Evolutionary conservation across 2,113 vertebrate genomes (phyloP).

Genomic region (Orthochromis malagaraziensis): DNA sequence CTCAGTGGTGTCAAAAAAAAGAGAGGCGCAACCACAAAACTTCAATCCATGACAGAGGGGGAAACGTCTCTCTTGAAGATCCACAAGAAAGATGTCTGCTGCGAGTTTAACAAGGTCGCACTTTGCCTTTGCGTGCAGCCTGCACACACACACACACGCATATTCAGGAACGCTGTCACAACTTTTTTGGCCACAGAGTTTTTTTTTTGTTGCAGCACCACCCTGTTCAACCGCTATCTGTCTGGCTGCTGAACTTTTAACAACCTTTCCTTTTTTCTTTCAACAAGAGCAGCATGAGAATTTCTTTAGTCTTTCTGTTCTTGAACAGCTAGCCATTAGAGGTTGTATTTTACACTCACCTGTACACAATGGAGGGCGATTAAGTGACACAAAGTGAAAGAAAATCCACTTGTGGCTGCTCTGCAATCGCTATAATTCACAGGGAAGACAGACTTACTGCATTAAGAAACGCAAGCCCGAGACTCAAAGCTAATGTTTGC

Average conservation of each 20-base stretch:
- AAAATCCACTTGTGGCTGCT: neutral
- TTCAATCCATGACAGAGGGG: neutral
- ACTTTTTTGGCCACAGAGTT: neutral
- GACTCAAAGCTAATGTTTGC: neutral
- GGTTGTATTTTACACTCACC: neutral
- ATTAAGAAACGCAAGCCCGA: neutral
- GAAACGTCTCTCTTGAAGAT: neutral
- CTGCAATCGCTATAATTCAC: neutral
- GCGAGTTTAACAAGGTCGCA: neutral
- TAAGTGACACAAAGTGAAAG: neutral
- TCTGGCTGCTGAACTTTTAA: slow-evolving; percentile 39
- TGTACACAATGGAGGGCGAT: neutral
- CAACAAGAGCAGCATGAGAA: neutral
- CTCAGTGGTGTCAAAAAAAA: neutral
- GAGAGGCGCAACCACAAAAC: neutral
- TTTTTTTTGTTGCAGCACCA: neutral
- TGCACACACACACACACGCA: neutral
- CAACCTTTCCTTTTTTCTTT: neutral
- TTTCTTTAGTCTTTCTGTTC: neutral
- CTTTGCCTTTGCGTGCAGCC: neutral
- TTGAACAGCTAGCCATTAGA: neutral
- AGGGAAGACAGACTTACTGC: neutral
- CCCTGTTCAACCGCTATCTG: neutral
- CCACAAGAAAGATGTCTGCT: neutral
- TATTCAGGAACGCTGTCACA: neutral